Evolutionary conservation across 2,888 invertebrate species (phyloP), one percentile per base, ranked within the genome.

Genomic region (Microctonus aethiopoides): DNA sequence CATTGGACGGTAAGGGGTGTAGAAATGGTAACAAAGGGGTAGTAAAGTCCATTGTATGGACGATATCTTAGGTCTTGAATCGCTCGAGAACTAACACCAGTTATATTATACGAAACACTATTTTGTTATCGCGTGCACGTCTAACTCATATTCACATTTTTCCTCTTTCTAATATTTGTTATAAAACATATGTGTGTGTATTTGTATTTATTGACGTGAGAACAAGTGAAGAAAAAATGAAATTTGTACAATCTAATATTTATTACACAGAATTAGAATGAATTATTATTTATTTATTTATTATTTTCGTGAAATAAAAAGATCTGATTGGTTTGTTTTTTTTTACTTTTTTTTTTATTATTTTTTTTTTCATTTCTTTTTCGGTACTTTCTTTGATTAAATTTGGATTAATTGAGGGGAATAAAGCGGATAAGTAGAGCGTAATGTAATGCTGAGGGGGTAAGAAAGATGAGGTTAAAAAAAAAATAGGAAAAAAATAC

Each of bases 121-220:
- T 66, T 66, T 66, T 20, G 41, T 29, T 66, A 66, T 66, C 66
- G 57, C 46, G 34, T 64, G 64, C 34, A 32, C 36, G 16, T 59
- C 36, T 41, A 59, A 66, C 66, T 57, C 20, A 10, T 54, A 46
- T 56, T 56, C 56, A 54, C 65, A 66, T 66, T 66, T 66, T 66
- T 57, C 29, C 66, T 46, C 59, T 24, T 16, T 32, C 39, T 66
- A n/a, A n/a, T n/a, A n/a, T n/a, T n/a, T n/a, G n/a, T n/a, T n/a
- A n/a, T n/a, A n/a, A n/a, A n/a, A n/a, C n/a, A n/a, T n/a, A n/a
- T n/a, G n/a, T n/a, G n/a, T n/a, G n/a, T n/a, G 16, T 46, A 46
- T 16, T 16, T 16, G 9, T 34, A 57, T n/a, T 0, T 24, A 22
- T 24, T 24, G 26, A 65, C 39, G 24, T 41, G n/a, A 57, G 16